Percentiles rank a stretch among this genome's conserved stretches.
phyloP scores from a whole-genome alignment of 2,797 vertebrate genomes.

The Harpagifer antarcticus region DNA sequence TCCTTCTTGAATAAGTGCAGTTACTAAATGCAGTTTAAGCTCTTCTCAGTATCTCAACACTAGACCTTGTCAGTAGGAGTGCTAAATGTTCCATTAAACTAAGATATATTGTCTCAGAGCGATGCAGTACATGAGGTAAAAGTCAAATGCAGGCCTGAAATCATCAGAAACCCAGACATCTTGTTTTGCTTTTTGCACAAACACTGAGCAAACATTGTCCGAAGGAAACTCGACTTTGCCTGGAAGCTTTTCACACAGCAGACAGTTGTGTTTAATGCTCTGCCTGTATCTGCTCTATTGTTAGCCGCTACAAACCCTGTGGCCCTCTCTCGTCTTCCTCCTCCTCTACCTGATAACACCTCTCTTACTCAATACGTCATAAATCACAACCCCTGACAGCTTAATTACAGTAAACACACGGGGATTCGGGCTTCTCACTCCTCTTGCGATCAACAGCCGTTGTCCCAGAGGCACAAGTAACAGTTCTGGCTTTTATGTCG shows the following conservation, averaged over 20 bases:
- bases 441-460: conserved; percentile 76
- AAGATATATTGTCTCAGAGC: neutral
- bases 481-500: conserved; percentile 67
- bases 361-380: conserved; percentile 84
- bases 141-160: neutral
- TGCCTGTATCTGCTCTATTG: conserved; percentile 66
- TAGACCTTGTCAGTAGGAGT: neutral
- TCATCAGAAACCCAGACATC: neutral
- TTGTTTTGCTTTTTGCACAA: conserved; percentile 26
- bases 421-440: conserved; percentile 70
- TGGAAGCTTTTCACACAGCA: conserved; percentile 41
- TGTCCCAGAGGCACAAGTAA: conserved; percentile 76
- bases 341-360: conserved; percentile 71
- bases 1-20: neutral
- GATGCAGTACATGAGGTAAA: neutral
- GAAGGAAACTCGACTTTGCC: conserved; percentile 33
- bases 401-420: conserved; percentile 87
- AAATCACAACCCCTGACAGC: conserved; percentile 84
- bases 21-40: neutral
- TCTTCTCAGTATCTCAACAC: neutral
- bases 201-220: conserved; percentile 29
- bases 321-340: conserved; percentile 58
- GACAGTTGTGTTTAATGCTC: conserved; percentile 54
- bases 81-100: neutral
- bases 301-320: conserved; percentile 74